Evolutionary conservation across 2,888 invertebrate species (phyloP), one percentile per base, ranked within the genome.

Genomic region (Aporophyla nigra): DNA sequence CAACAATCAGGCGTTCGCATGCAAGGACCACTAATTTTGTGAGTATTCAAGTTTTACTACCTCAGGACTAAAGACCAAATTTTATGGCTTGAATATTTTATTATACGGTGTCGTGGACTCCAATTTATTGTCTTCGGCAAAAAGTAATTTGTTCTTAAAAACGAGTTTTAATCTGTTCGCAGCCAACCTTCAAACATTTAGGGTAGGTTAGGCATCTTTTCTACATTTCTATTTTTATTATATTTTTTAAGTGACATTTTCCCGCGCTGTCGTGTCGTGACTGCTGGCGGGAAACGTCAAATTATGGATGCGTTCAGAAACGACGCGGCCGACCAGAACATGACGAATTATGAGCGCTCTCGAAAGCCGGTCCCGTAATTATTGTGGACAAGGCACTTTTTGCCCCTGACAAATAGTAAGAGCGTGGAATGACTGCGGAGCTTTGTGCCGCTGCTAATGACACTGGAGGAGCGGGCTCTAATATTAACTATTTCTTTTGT

Each of bases 341-440:
- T 96, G 95, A 96, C 96, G 96, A 96, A 96, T 96, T 95, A 96
- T 93, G 94, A 94, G 93, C 93, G 93, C 94, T 94, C 94, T 94
- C 93, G 90, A 94, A 93, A 96, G 95, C 95, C 95, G 93, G 96
- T 94, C 95, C 93, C 96, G 95, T 96, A 96, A 96, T 96, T 95
- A 96, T 96, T 95, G 96, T 96, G 96, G 96, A 95, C 96, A 95
- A 95, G 96, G 93, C 94, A 95, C 93, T 96, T 96, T 96, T 96
- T 96, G 95, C 95, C 93, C 92, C 95, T 95, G 95, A 96, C 96
- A 95, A 96, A 96, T 96, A 96, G 96, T 95, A 95, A 93, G 93
- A 94, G 93, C 95, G 92, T 94, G 94, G 95, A 95, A 95, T 95
- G 95, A 94, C 94, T 95, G 94, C 90, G 93, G 86, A 89, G 95